Evolutionary conservation across 2,113 vertebrate genomes (phyloP).

Genomic region (Oxygymnocypris stewartii): DNA sequence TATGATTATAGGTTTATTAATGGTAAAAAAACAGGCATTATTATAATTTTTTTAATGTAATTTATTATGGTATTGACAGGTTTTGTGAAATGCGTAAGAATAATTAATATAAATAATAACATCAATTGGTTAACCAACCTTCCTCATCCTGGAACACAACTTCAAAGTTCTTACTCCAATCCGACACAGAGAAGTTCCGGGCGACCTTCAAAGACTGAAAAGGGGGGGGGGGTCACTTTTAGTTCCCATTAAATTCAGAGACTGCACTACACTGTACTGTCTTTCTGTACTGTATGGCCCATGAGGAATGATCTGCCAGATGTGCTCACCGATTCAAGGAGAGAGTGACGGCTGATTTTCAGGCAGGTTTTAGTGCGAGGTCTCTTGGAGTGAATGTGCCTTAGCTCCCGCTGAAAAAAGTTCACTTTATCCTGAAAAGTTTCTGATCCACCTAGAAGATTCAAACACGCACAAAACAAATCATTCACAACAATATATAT

Average conservation of each 20-base stretch:
- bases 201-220: constrained; percentile 91
- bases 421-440: constrained; percentile 98
- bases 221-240: constrained; percentile 13
- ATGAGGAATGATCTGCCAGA: background rate
- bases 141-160: constrained; percentile 98
- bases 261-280: background rate
- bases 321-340: constrained; percentile 87
- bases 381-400: constrained; percentile 91
- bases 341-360: constrained; percentile 87
- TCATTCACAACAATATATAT: background rate
- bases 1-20: background rate
- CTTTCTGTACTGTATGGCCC: background rate
- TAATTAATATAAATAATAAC: background rate
- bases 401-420: constrained; percentile 96
- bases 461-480: background rate
- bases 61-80: background rate
- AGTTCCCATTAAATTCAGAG: background rate
- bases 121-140: constrained; percentile 76
- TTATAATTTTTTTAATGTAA: background rate
- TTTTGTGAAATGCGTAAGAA: background rate
- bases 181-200: constrained; percentile 95
- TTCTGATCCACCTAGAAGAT: constrained; percentile 88
- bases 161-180: constrained; percentile 99
- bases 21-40: background rate
- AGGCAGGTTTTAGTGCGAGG: constrained; percentile 93